Base-by-base conservation (phyloP, 2,888 invertebrate species). In the Amphiduros pacificus region DNA sequence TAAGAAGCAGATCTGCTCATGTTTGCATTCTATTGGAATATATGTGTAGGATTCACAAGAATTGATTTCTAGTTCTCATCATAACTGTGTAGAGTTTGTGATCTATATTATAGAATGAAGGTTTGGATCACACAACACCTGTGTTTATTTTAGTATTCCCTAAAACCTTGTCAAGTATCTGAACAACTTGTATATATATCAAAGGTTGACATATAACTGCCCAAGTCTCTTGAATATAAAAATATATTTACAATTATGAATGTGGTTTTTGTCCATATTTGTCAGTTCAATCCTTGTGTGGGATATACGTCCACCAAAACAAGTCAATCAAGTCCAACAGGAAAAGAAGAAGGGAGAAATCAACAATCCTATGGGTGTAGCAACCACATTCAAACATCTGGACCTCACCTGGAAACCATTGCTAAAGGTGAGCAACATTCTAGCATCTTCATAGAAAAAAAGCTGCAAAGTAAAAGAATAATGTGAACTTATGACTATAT, bases 391-490 rank as follows among this genome's bases (percentile, higher is more conserved):
- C 71, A 78, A 76, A 71, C 77, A 80, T 63, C 70, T 83, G 27
- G 81, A 82, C 65, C 74, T 82, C 24, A 69, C 71, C 5, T 83
- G 83, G 83, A 81, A 80, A 71, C 83, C 83, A 14, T 69, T 74
- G 58, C 73, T 82, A 11, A 79, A 72, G 72, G 79, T 79, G 57
- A 44, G 62, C n/a, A n/a, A n/a, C n/a, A n/a, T n/a, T n/a, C n/a
- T n/a, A n/a, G n/a, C n/a, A n/a, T n/a, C n/a, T n/a, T n/a, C n/a
- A n/a, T n/a, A n/a, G n/a, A n/a, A n/a, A n/a, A n/a, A n/a, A n/a
- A n/a, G n/a, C n/a, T n/a, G n/a, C n/a, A n/a, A n/a, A n/a, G n/a
- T n/a, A n/a, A n/a, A n/a, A n/a, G n/a, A n/a, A n/a, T n/a, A n/a
- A n/a, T n/a, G n/a, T n/a, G n/a, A n/a, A n/a, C n/a, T n/a, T n/a